Percentiles rank a stretch among this genome's conserved stretches.
Conservation (phyloP, 2,797 vertebrate genomes). For the Odontamblyopus lacepedii region DNA sequence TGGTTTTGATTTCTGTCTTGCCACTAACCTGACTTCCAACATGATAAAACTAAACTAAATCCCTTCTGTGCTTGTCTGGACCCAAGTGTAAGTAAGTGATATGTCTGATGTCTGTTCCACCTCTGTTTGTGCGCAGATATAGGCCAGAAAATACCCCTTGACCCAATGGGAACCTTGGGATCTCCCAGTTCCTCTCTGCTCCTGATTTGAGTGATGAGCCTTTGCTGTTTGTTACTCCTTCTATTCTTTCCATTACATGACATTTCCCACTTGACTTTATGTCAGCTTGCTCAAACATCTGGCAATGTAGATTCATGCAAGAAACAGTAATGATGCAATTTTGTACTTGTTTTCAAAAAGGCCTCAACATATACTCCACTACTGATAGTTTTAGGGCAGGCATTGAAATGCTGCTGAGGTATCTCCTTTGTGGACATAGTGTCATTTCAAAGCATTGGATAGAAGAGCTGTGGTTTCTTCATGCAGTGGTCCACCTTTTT, state of each 20-base stretch:
- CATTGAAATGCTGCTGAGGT: background rate
- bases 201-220: slow-evolving; percentile 61
- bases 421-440: background rate
- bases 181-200: slow-evolving; percentile 39
- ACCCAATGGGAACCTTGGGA: slow-evolving; percentile 51
- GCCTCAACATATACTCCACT: background rate
- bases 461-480: background rate
- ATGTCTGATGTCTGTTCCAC: slow-evolving; percentile 63
- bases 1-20: slow-evolving; percentile 13
- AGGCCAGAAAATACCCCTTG: slow-evolving; percentile 58
- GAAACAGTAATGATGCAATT: slow-evolving; percentile 14
- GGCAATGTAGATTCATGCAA: slow-evolving; percentile 39
- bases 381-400: background rate
- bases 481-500: background rate
- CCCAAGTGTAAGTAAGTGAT: slow-evolving; percentile 29
- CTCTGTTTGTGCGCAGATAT: slow-evolving; percentile 51
- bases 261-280: slow-evolving; percentile 36
- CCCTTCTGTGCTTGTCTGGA: slow-evolving; percentile 50
- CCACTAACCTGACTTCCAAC: slow-evolving; percentile 49
- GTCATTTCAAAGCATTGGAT: background rate
- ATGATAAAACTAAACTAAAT: slow-evolving; percentile 60
- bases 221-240: slow-evolving; percentile 15
- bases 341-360: background rate
- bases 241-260: slow-evolving; percentile 33
- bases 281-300: slow-evolving; percentile 47